Percentiles rank a stretch among this genome's conserved stretches.
phyloP scores from a whole-genome alignment of 64 coral and sea anemone genomes.

The Stylophora pistillata region DNA sequence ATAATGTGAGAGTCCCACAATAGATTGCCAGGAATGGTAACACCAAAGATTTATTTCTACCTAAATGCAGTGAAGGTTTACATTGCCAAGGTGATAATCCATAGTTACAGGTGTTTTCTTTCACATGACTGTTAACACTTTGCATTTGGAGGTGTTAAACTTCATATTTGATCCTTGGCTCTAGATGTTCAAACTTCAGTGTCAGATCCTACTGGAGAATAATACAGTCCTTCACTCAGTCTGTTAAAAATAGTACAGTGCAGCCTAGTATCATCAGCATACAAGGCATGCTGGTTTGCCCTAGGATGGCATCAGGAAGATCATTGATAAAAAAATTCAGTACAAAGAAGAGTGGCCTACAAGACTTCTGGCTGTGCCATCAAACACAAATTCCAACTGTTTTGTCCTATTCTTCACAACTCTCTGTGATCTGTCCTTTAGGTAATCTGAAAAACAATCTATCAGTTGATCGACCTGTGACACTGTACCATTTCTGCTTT shows the following conservation, averaged over 20 bases:
- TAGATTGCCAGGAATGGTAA: background rate
- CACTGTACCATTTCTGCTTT: background rate
- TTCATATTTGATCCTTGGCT: constrained; percentile 6
- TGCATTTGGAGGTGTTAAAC: constrained; percentile 19
- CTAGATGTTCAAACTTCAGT: constrained; percentile 2
- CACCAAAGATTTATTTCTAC: background rate
- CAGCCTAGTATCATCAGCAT: constrained; percentile 23
- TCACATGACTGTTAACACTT: constrained; percentile 22
- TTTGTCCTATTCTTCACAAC: too few relatives aligned
- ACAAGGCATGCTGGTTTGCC: background rate
- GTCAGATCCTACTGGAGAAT: too few relatives aligned
- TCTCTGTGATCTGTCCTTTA: too few relatives aligned
- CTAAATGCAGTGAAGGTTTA: background rate
- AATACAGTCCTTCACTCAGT: background rate
- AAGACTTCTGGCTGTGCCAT: background rate
- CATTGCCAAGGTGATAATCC: constrained; percentile 22
- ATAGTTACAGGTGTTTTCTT: constrained; percentile 2
- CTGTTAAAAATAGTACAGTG: background rate
- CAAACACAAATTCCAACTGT: too few relatives aligned
- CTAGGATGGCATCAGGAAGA: background rate
- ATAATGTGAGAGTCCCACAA: background rate
- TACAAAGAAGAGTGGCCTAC: too few relatives aligned
- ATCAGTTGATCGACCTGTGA: background rate
- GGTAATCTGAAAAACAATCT: background rate
- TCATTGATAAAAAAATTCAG: background rate